Evolutionary conservation across 1,140 invertebrate genomes (phyloP), one percentile per base, ranked within the genome.

Genomic region (Drosophila kepulauana): DNA sequence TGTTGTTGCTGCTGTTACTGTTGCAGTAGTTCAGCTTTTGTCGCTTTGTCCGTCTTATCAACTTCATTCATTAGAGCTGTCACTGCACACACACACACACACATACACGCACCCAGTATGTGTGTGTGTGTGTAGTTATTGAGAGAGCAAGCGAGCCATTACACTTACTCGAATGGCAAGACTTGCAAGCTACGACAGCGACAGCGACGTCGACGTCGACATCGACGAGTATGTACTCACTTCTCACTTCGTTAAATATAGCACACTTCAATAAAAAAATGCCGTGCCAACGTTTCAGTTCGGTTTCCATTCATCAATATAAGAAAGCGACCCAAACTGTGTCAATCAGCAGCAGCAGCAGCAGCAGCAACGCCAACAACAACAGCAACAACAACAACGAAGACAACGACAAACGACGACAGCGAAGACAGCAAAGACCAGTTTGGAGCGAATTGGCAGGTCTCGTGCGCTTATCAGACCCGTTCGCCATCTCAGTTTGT

Each of bases 21-120:
- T 59, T 66, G 46, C 41, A 61, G 54, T 45, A 68, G 63, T 56
- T 66, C 20, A 57, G 51, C 35, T 49, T 57, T 57, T 57, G 54
- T 56, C 30, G 48, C 33, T 52, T 67, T 52, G 73, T 57, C 33
- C 56, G 41, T 70, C 68, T 87, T 84, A 82, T 88, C 77, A 82
- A 84, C 84, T 87, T 87, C 84, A 87, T 84, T 87, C 84, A 87
- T 87, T 87, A 77, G 82, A 62, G 67, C 71, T 82, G 79, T 78
- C 78, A 82, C 49, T 66, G 61, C 46, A 49, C 48, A 25, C n/a
- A 13, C 41, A 43, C 41, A 43, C 41, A 43, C n/a, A 43, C 41
- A 43, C 41, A 13, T 7, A 6, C 41, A 13, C n/a, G 5, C 41
- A 13, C n/a, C 3, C 41, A 13, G 35, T 11, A 8, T 57, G 41